A percentile compares a stretch with the other conserved stretches of the same genome.
Evolutionary conservation across 1,140 invertebrate species (phyloP).

Genomic region (Holcopasites calliopsidis): DNA sequence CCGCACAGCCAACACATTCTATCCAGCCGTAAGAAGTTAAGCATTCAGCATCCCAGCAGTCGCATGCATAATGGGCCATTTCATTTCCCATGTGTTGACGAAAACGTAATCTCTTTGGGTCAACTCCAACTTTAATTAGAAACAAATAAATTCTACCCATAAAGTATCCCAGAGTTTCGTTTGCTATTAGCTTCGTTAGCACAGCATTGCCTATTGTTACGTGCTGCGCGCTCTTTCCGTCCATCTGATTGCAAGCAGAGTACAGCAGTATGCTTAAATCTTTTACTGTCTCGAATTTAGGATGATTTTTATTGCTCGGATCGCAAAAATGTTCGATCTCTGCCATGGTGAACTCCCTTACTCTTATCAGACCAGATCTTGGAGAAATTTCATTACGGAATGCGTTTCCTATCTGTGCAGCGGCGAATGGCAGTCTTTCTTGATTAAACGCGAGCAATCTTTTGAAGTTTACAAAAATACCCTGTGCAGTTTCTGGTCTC

Average conservation of each 20-base stretch:
- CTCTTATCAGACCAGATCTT: constrained; percentile 96
- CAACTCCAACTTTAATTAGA: constrained; percentile 92
- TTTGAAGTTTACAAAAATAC: constrained; percentile 99
- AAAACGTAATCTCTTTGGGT: constrained; percentile 93
- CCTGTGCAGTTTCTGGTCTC: constrained; percentile 99
- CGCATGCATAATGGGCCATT: constrained; percentile 99
- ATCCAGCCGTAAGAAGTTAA: constrained; percentile 98
- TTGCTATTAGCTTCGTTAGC: constrained; percentile 89
- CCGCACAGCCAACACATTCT: constrained; percentile 99
- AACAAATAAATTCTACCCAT: constrained; percentile 97
- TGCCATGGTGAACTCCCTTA: constrained; percentile 99
- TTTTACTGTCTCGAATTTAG: constrained; percentile 91
- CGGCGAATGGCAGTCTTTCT: constrained; percentile 97
- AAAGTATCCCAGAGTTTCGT: constrained; percentile 98
- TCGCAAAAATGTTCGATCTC: constrained; percentile 99
- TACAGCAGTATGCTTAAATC: constrained; percentile 90
- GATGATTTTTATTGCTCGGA: constrained; percentile 92
- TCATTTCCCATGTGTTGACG: constrained; percentile 99
- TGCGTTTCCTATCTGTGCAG: constrained; percentile 98
- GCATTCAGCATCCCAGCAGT: constrained; percentile 99
- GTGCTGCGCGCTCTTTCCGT: constrained; percentile 88
- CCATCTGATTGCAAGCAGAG: constrained; percentile 98
- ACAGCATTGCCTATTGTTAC: constrained; percentile 90
- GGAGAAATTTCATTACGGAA: constrained; percentile 99
- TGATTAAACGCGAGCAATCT: constrained; percentile 98